phyloP scores from a whole-genome alignment of 2,113 vertebrate genomes.

The Syrmaticus mikado region DNA sequence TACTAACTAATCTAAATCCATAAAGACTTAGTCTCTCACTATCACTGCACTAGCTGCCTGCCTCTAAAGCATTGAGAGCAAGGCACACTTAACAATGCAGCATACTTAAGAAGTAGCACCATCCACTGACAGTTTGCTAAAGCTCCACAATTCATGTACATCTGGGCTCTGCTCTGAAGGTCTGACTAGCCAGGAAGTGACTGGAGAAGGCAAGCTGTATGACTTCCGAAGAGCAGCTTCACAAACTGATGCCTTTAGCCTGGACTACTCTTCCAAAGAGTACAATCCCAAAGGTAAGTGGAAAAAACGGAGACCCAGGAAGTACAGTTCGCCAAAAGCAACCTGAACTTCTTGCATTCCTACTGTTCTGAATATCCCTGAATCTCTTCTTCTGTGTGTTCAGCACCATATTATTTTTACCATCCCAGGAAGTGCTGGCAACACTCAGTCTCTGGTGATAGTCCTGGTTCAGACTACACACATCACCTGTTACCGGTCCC shows the following conservation, averaged over 20 bases:
- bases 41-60: not conserved
- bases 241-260: not conserved
- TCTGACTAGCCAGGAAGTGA: not conserved
- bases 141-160: not conserved
- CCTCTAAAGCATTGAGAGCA: not conserved
- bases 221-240: not conserved
- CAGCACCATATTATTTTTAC: not conserved
- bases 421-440: not conserved
- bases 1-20: not conserved
- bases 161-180: not conserved
- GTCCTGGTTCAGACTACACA: not conserved
- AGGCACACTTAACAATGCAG: not conserved
- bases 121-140: not conserved
- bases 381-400: not conserved
- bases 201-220: not conserved
- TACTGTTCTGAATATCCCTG: not conserved
- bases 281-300: not conserved
- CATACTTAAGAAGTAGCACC: not conserved
- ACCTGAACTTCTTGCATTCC: not conserved
- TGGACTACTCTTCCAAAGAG: not conserved
- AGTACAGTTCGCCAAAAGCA: not conserved
- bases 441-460: not conserved
- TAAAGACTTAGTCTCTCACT: not conserved
- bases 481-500: not conserved
- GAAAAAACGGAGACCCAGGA: not conserved